Evolutionary conservation across 2,113 vertebrate species (phyloP).

Genomic region (Cynopterus brachyotis): DNA sequence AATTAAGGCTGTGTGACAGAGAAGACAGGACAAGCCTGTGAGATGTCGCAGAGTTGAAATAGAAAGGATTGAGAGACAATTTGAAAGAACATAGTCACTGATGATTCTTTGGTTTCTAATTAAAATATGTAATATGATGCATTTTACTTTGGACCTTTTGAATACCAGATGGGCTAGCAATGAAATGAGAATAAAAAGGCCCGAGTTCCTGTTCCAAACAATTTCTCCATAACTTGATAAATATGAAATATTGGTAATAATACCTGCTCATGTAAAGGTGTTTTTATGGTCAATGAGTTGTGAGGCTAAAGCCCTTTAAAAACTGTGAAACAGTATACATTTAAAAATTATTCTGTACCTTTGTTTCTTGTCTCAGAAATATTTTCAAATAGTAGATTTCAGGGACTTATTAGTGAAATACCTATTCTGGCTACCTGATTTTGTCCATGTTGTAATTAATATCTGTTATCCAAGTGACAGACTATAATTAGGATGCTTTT

Average conservation of each 20-base stretch:
- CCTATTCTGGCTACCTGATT: neutral
- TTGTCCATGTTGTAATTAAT: neutral
- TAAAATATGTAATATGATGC: neutral
- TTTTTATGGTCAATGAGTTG: neutral
- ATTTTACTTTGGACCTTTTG: neutral
- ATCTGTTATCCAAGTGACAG: neutral
- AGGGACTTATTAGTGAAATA: neutral
- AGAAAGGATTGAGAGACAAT: neutral
- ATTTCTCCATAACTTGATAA: neutral
- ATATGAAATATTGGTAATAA: neutral
- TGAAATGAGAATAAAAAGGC: neutral
- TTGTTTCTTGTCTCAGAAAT: constrained; percentile 20
- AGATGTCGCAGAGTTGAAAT: neutral
- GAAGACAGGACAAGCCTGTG: neutral
- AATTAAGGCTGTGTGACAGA: neutral
- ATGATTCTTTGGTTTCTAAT: neutral
- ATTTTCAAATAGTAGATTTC: neutral
- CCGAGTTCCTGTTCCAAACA: neutral
- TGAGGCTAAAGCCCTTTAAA: neutral
- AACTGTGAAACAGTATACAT: neutral
- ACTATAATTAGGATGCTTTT: neutral
- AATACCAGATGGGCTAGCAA: neutral
- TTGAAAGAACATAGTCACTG: neutral
- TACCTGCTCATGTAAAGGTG: neutral
- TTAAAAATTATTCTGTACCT: neutral